phyloP scores from a whole-genome alignment of 2,888 invertebrate genomes.

The Idaea aversata region DNA sequence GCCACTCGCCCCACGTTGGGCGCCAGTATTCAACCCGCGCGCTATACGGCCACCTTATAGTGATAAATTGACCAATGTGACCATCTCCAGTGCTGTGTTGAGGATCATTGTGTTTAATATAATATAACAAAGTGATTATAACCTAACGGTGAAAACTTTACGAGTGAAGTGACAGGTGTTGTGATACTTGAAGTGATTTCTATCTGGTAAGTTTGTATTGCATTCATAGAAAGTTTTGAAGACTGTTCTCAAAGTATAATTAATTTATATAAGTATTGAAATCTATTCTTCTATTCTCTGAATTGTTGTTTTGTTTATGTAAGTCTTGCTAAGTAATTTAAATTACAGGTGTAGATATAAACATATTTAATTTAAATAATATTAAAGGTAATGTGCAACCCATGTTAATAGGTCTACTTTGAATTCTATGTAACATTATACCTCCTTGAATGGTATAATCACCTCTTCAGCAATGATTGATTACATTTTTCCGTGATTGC shows the following conservation, averaged over 20 bases:
- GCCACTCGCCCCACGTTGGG: conserved; percentile 55
- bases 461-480: background rate
- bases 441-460: background rate
- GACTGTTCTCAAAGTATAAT: background rate
- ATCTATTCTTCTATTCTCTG: background rate
- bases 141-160: conserved; percentile 25
- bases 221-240: background rate
- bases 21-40: conserved; percentile 48
- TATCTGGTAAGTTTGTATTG: conserved; percentile 33
- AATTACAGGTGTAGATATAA: background rate
- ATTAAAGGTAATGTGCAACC: background rate
- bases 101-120: conserved; percentile 24
- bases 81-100: conserved; percentile 25
- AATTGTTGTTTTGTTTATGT: background rate
- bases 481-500: conserved; percentile 1
- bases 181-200: conserved; percentile 23
- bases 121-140: conserved; percentile 36
- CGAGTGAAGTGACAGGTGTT: conserved; percentile 45
- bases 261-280: background rate
- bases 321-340: background rate
- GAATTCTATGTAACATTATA: background rate
- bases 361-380: background rate
- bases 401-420: background rate
- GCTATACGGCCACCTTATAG: conserved; percentile 13
- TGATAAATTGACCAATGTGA: conserved; percentile 17